Evolutionary conservation across 1,140 invertebrate species (phyloP), one percentile per base, ranked within the genome.

Genomic region (Potamilus streckersoni): DNA sequence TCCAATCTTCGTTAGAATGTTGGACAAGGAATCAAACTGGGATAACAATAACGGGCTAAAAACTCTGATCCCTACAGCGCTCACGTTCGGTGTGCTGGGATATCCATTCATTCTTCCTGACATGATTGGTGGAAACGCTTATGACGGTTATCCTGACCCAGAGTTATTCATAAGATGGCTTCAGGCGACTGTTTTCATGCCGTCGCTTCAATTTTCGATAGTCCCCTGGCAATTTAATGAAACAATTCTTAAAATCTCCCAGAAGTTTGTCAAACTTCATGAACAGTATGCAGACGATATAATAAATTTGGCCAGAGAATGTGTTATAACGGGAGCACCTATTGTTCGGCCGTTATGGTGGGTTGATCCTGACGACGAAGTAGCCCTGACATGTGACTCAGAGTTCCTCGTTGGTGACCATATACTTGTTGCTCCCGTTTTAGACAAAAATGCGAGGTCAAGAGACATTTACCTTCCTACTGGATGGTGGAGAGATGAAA

Each of bases 51-150:
- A 96, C 87, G 96, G 96, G 0, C 90, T 98, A n/a, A 92, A 94
- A 83, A 95, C 95, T 0, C 84, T 98, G 14, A 93, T 98, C 58
- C 95, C 96, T 0, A 94, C 94, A 2, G 88, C 95, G 0, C 89
- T 97, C 1, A 93, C 94, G 56, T 95, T 97, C 77, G 96, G 96
- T 79, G 85, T 97, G 60, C 93, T 94, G 74, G 96, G 96, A 4
- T 97, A 97, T 89, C 92, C 94, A 0, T 94, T 94, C 81, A 94
- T 97, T 14, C 89, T 98, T 3, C 96, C 96, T 0, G 96, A 98
- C 86, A 96, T 98, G 96, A 94, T 98, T 80, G 96, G 96, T 4
- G 97, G 97, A 5, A 98, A 97, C 88, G 95, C 94, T 0, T 89
- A 92, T 90, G 31, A 84, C n/a, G 74, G 77, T 61, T 74, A 80